These are phyloP conservation scores for Cordilura impudica DNA, from an alignment of 2,888 invertebrate species.

Conservation along the genomic window DNA sequence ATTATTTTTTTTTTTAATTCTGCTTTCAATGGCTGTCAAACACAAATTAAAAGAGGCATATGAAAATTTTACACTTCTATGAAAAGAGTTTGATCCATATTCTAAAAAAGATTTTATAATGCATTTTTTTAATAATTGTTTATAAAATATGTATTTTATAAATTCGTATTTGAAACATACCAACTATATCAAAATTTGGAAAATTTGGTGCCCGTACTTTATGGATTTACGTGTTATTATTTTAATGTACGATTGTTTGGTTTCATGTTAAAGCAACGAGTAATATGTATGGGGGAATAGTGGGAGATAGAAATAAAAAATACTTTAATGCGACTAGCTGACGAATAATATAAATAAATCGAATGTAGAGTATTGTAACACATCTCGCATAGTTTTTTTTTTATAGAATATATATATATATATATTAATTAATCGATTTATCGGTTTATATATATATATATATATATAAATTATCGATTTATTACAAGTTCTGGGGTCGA, in stretches of 20 bases:
- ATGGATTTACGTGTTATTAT: slow-evolving; percentile 24
- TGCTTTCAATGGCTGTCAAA: no score
- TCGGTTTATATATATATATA: no score
- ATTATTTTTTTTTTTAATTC: no score
- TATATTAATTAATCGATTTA: no score
- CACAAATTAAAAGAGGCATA: no score
- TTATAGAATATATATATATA: no score
- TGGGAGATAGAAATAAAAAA: not conserved
- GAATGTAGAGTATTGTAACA: no score
- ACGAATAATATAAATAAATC: no score
- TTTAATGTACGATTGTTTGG: slow-evolving; percentile 1
- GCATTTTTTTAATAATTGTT: not conserved
- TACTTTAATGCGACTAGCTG: not conserved
- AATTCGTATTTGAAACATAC: slow-evolving; percentile 77
- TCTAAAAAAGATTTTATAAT: not conserved
- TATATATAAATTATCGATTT: no score
- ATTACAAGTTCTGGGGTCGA: no score
- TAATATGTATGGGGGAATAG: not conserved
- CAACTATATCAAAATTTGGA: slow-evolving; percentile 82
- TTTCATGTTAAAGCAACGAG: not conserved
- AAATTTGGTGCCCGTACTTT: slow-evolving; percentile 82
- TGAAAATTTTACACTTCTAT: no score
- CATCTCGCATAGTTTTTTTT: no score
- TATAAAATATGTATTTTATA: not conserved
- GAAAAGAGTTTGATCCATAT: not conserved